Conservation (phyloP, 2,113 vertebrate species). For the Setophaga kirtlandii region DNA sequence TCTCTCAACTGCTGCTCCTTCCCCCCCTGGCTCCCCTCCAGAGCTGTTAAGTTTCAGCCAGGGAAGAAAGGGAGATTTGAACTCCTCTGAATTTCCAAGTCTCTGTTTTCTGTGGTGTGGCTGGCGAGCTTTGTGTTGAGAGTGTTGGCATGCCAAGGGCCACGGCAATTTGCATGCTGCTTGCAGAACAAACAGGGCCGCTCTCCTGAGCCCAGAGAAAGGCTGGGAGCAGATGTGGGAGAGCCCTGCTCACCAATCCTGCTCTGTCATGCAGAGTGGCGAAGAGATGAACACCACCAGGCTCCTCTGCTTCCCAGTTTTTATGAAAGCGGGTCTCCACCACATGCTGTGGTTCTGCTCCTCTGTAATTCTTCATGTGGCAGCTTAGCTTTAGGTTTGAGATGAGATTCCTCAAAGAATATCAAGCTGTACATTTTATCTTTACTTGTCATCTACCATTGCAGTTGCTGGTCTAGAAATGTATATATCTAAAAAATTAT, state of each 20-base stretch:
- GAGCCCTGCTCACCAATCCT: neutral
- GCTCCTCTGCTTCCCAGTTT: neutral
- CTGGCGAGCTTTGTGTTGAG: neutral
- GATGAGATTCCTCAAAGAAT: neutral
- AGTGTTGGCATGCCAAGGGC: neutral
- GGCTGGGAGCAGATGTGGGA: neutral
- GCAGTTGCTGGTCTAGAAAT: neutral
- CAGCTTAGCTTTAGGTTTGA: neutral
- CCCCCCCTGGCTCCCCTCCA: conserved; percentile 50
- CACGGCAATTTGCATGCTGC: neutral
- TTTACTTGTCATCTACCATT: neutral
- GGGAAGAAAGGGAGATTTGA: conserved; percentile 44
- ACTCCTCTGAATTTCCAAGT: conserved; percentile 43
- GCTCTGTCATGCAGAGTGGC: neutral
- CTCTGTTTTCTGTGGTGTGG: conserved; percentile 12
- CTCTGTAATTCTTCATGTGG: neutral
- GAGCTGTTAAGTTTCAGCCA: conserved; percentile 53
- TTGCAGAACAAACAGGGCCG: neutral
- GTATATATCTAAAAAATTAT: neutral
- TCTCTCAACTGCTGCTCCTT: conserved; percentile 43
- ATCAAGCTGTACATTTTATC: fast-evolving
- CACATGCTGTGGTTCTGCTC: fast-evolving
- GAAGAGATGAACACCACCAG: neutral
- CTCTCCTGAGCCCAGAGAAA: neutral
- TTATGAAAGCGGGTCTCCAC: neutral